Evolutionary conservation across 2,888 invertebrate genomes (phyloP).

Genomic region (Eristalis arbustorum): DNA sequence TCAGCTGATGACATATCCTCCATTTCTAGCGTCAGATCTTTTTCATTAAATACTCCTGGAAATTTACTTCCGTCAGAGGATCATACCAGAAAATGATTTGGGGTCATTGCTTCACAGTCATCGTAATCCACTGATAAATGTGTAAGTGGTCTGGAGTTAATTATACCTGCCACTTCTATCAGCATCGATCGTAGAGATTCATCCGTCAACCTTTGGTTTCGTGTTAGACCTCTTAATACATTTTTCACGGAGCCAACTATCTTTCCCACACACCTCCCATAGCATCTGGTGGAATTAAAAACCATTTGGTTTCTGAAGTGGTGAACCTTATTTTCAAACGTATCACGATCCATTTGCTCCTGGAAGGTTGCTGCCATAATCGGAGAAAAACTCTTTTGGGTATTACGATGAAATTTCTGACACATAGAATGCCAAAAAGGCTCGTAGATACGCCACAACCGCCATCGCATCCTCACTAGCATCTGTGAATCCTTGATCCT

Average conservation of each 20-base stretch:
- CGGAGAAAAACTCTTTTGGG: too few relatives aligned
- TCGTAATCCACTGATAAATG: neutral
- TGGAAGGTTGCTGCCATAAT: too few relatives aligned
- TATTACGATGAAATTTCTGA: too few relatives aligned
- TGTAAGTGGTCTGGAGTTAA: neutral
- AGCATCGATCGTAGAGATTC: neutral
- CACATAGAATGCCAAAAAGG: too few relatives aligned
- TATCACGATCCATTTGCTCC: too few relatives aligned
- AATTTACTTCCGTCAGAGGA: slow-evolving; percentile 6
- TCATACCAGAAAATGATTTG: too few relatives aligned
- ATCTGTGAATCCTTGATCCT: too few relatives aligned
- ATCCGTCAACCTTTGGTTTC: neutral
- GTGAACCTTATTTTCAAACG: neutral
- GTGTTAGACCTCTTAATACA: neutral
- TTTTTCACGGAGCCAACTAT: neutral
- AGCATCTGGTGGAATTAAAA: neutral
- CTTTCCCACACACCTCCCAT: neutral
- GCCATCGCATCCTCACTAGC: too few relatives aligned
- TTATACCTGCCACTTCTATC: neutral
- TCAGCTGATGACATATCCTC: slow-evolving; percentile 17
- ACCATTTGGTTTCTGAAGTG: neutral
- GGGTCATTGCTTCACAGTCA: neutral
- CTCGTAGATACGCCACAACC: too few relatives aligned
- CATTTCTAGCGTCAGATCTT: neutral
- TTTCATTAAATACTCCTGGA: slow-evolving; percentile 1